Base-by-base conservation (phyloP, 2,888 invertebrate species). In the Gymnoscelis rufifasciata region DNA sequence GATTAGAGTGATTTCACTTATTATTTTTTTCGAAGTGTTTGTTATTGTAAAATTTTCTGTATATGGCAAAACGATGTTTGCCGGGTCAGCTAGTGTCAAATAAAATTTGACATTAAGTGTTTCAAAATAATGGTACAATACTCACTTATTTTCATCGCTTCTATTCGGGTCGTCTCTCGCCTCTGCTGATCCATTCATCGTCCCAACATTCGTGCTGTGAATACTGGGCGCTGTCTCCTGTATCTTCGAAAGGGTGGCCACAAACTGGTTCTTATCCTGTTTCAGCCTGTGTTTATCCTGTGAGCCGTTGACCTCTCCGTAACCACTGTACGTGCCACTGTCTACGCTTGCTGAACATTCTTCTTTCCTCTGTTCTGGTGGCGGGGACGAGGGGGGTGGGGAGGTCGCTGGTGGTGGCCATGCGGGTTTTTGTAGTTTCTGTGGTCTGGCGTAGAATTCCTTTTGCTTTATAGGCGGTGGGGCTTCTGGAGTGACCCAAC, bases 401-500 rank as follows among this genome's bases (percentile, higher is more conserved):
- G 83, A 78, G 1, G 76, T 67, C 1, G 84, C 75, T 26, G 90
- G 62, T 0, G 93, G 93, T 0, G 93, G 93, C 93, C 93, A 93
- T 29, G 92, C 89, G 11, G 91, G 91, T 59, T 91, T 92, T 59
- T 92, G 92, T 52, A 95, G 78, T 68, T 93, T 94, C 68, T 93
- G 93, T 13, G 94, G 94, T 65, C 93, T 90, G n/a, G 93, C 92
- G 64, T 94, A 94, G 71, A 94, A 94, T 72, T 94, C 94, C 39
- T 92, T 90, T 50, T 91, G 91, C 54, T 91, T 91, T 29, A 91
- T 90, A 39, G 89, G 81, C 31, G 83, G 72, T 48, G 82, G 78
- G 42, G 78, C 83, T 38, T 89, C 89, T 2, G 88, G 89, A 24
- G 84, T 82, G 56, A 84, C 88, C 90, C 89, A 91, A 43, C 90